These are phyloP conservation scores for Gallinago jamesoni DNA, from an alignment of 2,113 vertebrate genomes.

Conservation along the genomic window DNA sequence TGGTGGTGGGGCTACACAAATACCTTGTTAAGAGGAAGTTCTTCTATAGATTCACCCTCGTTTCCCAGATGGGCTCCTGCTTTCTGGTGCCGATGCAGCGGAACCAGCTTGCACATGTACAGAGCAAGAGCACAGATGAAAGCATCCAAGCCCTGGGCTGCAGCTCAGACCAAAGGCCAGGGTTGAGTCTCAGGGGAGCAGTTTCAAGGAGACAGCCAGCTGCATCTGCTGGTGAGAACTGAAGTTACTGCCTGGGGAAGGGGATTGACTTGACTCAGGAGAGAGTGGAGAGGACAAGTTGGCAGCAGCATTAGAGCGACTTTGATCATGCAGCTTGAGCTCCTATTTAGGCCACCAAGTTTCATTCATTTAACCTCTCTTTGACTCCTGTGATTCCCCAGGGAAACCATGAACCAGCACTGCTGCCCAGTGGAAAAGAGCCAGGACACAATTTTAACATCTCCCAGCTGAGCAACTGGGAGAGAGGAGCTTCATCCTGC, in stretches of 20 bases:
- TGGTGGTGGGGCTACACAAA: not conserved
- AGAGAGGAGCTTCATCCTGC: not conserved
- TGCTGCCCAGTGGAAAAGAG: not conserved
- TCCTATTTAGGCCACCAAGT: not conserved
- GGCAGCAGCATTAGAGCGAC: not conserved
- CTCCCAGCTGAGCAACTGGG: not conserved
- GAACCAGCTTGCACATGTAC: rapidly evolving
- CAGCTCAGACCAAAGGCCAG: not conserved
- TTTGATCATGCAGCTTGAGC: not conserved
- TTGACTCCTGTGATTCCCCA: not conserved
- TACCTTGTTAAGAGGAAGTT: not conserved
- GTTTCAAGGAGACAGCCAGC: not conserved
- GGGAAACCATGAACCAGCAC: not conserved
- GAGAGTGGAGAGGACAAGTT: not conserved
- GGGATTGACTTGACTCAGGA: not conserved
- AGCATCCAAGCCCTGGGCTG: not conserved
- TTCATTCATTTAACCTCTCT: not conserved
- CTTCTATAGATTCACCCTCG: not conserved
- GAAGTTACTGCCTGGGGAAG: not conserved
- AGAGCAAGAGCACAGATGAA: not conserved
- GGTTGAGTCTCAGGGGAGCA: not conserved
- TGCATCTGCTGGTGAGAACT: not conserved
- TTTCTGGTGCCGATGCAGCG: rapidly evolving
- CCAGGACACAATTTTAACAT: not conserved
- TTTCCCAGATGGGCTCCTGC: rapidly evolving